These are phyloP conservation scores for Augochlora pura DNA, from an alignment of 1,140 invertebrate genomes.

Conservation along the genomic window DNA sequence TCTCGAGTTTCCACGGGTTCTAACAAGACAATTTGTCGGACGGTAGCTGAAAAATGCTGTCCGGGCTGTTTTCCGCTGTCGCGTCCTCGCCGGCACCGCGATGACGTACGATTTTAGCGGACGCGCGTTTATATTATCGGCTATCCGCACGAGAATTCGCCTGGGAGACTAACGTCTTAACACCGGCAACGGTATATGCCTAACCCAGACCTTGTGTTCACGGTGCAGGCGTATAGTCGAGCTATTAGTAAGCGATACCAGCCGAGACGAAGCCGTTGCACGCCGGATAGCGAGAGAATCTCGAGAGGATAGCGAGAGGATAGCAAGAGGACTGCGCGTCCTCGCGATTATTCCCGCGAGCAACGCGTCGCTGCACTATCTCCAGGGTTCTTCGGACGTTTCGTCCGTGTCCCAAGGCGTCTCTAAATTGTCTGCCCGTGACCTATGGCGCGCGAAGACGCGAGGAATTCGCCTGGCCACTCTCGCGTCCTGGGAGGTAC, in stretches of 20 bases:
- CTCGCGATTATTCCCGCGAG: neutral
- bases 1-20: neutral
- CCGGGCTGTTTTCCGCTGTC: neutral
- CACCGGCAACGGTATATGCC: conserved; percentile 21
- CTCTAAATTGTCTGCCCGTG: neutral
- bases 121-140: conserved; percentile 14
- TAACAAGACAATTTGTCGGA: conserved; percentile 12
- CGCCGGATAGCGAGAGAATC: too few relatives aligned
- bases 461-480: neutral
- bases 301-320: too few relatives aligned
- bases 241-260: conserved; percentile 21
- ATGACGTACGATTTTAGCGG: conserved; percentile 42
- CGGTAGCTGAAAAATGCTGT: conserved; percentile 16
- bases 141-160: neutral
- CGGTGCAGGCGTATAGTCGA: conserved; percentile 15
- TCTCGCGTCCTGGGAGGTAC: neutral
- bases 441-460: neutral
- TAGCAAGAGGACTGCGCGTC: neutral
- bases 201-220: conserved; percentile 32
- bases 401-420: neutral
- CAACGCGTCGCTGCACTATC: neutral
- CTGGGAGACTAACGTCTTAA: neutral
- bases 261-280: too few relatives aligned
- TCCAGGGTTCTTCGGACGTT: neutral
- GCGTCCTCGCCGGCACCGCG: neutral